These are phyloP conservation scores for Sebastes taczanowskii DNA, from an alignment of 2,797 vertebrate genomes.

Conservation along the genomic window DNA sequence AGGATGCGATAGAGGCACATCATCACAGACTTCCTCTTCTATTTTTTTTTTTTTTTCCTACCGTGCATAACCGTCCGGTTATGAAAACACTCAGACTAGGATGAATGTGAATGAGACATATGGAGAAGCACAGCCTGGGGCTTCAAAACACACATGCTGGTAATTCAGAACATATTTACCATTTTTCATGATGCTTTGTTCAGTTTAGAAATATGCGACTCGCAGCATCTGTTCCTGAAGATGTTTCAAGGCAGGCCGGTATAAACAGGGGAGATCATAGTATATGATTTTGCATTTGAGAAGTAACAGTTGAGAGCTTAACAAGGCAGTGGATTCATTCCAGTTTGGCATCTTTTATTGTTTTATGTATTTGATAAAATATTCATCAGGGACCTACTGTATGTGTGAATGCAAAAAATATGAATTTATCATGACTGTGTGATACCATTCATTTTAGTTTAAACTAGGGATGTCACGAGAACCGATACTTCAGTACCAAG, in stretches of 20 bases:
- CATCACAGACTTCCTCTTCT: background rate
- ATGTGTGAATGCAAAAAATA: background rate
- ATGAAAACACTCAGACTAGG: slow-evolving; percentile 69
- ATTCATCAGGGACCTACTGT: background rate
- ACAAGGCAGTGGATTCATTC: slow-evolving; percentile 20
- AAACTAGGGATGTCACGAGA: background rate
- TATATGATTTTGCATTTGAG: slow-evolving; percentile 41
- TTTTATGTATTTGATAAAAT: slow-evolving; percentile 3
- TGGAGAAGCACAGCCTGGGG: slow-evolving; percentile 73
- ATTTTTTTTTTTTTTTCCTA: background rate
- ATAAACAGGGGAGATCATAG: slow-evolving; percentile 33
- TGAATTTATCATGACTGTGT: background rate
- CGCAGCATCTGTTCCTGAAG: slow-evolving; percentile 67
- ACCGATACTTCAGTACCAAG: too few species aligned
- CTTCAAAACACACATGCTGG: slow-evolving; percentile 77
- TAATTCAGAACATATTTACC: slow-evolving; percentile 81
- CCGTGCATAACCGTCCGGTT: slow-evolving; percentile 56
- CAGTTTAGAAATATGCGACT: slow-evolving; percentile 67
- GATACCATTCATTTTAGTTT: background rate
- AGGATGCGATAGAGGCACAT: background rate
- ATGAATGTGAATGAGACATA: slow-evolving; percentile 78
- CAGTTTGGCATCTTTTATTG: background rate
- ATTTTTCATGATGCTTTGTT: slow-evolving; percentile 75
- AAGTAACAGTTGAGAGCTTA: slow-evolving; percentile 38
- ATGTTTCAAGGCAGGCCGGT: slow-evolving; percentile 50